Base-by-base conservation (phyloP, 2,797 vertebrate genomes). In the Poliocrania exsul region DNA sequence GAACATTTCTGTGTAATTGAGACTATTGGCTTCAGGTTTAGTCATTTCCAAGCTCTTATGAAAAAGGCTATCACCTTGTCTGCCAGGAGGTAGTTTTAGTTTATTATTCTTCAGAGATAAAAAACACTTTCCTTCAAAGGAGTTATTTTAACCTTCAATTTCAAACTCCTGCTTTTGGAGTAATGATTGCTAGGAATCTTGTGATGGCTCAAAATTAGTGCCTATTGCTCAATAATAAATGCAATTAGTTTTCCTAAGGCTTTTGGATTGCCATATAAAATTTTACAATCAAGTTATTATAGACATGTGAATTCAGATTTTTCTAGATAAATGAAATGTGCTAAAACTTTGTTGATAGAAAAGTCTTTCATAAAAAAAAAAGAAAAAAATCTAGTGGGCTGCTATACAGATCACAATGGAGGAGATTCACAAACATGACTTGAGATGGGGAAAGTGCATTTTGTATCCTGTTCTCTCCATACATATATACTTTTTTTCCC, bases 131-230 rank as follows among this genome's bases (percentile, higher is more conserved):
- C 54, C 65, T 72, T 66, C 29, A 29, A 71, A 92, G 44, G 31
- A 21, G 9, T 70, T 50, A 81, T 75, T 86, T 94, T 89, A 88
- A 53, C 15, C 23, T 93, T 26, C 82, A 83, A 44, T 90, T 96
- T 92, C 53, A 85, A 80, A 62, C 64, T 70, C 17, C 66, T 71
- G 8, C 49, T 67, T 86, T 90, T 86, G 42, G 51, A 61, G 46
- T 75, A 88, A 75, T 35, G 61, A 81, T 61, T 61, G 35, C 47
- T 86, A 49, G 80, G 64, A 89, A 74, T 62, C 31, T 79, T 64
- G 33, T 73, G 38, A 91, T 47, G 51, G 47, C 51, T 79, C 44
- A 65, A 51, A 88, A 54, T 26, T 38, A 70, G 26, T 86, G 72
- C 24, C 86, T 77, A 29, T 64, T 90, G 51, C n/a, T 86, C 70